Conservation (phyloP, 1,140 invertebrate species). For the Pseudomyrmex dendroicus region DNA sequence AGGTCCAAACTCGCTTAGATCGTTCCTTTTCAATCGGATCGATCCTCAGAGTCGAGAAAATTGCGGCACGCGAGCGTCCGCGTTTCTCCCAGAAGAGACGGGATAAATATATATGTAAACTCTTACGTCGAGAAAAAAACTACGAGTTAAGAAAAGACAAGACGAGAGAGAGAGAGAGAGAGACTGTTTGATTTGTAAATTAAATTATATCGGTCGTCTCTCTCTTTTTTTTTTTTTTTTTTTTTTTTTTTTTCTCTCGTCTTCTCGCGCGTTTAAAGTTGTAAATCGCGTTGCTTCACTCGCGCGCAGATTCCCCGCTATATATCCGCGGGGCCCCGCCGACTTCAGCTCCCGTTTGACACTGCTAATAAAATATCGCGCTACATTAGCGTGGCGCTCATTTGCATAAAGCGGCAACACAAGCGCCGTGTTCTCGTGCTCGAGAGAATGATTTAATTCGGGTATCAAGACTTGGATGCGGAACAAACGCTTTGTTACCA, state of each 20-base stretch:
- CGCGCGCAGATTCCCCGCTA: background rate
- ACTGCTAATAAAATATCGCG: conserved; percentile 70
- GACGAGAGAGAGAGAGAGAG: no score
- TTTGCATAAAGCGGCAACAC: conserved; percentile 69
- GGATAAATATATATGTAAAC: no score
- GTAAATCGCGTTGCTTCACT: no score
- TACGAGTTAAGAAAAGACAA: no score
- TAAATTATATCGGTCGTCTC: no score
- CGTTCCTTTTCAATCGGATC: conserved; percentile 3
- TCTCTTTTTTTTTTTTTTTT: no score
- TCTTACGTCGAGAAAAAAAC: no score
- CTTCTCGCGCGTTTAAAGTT: background rate
- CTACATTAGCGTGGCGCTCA: conserved; percentile 65
- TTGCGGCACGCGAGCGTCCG: background rate
- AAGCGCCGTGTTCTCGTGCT: conserved; percentile 44
- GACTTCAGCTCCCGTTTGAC: conserved; percentile 11
- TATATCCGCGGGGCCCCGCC: conserved; percentile 25
- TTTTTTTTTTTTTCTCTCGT: no score
- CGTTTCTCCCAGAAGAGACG: no score
- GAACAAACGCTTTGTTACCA: conserved; percentile 72
- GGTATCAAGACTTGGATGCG: conserved; percentile 70
- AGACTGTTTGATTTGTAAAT: no score
- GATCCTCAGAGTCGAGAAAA: conserved; percentile 9
- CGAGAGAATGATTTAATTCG: conserved; percentile 70
- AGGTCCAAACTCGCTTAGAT: conserved; percentile 18